Percentiles rank a stretch among this genome's conserved stretches.
These are phyloP conservation scores for Anticlea derivata DNA, from an alignment of 2,888 invertebrate species.

Conservation along the genomic window DNA sequence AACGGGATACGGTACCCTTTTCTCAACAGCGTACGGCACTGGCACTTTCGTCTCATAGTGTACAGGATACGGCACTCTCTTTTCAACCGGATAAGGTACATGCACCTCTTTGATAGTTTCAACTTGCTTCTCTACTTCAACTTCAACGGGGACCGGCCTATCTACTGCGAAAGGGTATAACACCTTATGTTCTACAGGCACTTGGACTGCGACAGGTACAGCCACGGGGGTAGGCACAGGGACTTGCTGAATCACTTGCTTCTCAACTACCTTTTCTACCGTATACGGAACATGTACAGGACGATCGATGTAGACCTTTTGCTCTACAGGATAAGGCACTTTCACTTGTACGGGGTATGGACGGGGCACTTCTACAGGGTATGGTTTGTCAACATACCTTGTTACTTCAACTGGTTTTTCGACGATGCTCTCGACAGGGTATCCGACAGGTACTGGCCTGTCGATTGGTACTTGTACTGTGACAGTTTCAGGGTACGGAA, in stretches of 20 bases:
- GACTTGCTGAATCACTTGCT: slow-evolving; percentile 67
- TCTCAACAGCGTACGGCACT: slow-evolving; percentile 81
- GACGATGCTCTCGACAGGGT: slow-evolving; percentile 78
- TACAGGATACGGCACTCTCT: slow-evolving; percentile 64
- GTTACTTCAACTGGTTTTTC: slow-evolving; percentile 81
- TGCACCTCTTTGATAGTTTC: slow-evolving; percentile 57
- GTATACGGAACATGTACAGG: slow-evolving; percentile 77
- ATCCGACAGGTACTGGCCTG: slow-evolving; percentile 70
- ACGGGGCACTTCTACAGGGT: slow-evolving; percentile 78
- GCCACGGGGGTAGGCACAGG: slow-evolving; percentile 74
- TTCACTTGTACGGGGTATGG: slow-evolving; percentile 83
- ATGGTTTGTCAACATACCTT: slow-evolving; percentile 82
- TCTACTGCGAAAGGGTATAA: slow-evolving; percentile 68
- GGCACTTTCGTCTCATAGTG: slow-evolving; percentile 78
- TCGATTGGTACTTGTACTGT: slow-evolving; percentile 67
- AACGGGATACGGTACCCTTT: slow-evolving; percentile 64
- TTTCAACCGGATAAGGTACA: slow-evolving; percentile 81
- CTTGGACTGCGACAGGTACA: slow-evolving; percentile 60
- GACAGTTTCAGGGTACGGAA: slow-evolving; percentile 69
- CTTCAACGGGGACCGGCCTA: slow-evolving; percentile 67
- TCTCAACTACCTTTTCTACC: slow-evolving; percentile 81
- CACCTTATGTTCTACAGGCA: slow-evolving; percentile 66
- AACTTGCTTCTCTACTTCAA: slow-evolving; percentile 72
- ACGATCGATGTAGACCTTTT: slow-evolving; percentile 78
- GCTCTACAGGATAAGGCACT: slow-evolving; percentile 77